Conservation (phyloP, 2,113 vertebrate genomes). For the Sclerurus mexicanus region DNA sequence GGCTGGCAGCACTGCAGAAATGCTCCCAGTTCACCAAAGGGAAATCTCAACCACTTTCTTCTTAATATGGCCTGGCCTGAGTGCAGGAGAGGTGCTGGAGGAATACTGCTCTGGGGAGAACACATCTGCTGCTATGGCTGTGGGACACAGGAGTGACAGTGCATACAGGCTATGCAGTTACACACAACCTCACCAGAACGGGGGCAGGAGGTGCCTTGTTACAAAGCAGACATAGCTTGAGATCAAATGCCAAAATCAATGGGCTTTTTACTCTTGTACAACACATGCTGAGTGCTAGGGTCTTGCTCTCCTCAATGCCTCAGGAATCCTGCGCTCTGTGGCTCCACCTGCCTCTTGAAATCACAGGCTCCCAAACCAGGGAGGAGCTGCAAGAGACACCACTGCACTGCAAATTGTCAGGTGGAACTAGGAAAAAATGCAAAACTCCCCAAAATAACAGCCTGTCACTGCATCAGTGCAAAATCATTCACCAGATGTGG, state of each 20-base stretch:
- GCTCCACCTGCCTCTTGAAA: background rate
- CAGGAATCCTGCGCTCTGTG: background rate
- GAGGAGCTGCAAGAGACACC: background rate
- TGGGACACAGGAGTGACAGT: accelerated
- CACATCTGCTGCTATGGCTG: background rate
- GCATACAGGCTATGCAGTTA: background rate
- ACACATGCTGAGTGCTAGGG: background rate
- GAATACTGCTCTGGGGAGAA: background rate
- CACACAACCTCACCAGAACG: background rate
- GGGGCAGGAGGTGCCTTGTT: accelerated
- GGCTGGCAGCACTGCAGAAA: background rate
- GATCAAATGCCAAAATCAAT: background rate
- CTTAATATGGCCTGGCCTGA: background rate
- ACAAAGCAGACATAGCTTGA: background rate
- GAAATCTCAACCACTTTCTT: background rate
- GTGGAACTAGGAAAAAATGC: background rate
- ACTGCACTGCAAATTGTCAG: background rate
- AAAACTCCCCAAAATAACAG: background rate
- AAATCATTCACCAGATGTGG: background rate
- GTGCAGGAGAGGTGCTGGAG: background rate
- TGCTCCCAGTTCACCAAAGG: background rate
- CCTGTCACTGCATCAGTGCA: background rate
- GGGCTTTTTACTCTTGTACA: background rate
- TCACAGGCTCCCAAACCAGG: background rate
- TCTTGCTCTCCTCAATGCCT: background rate